phyloP scores from a whole-genome alignment of 2,888 invertebrate genomes.

The Conistra vaccinii region DNA sequence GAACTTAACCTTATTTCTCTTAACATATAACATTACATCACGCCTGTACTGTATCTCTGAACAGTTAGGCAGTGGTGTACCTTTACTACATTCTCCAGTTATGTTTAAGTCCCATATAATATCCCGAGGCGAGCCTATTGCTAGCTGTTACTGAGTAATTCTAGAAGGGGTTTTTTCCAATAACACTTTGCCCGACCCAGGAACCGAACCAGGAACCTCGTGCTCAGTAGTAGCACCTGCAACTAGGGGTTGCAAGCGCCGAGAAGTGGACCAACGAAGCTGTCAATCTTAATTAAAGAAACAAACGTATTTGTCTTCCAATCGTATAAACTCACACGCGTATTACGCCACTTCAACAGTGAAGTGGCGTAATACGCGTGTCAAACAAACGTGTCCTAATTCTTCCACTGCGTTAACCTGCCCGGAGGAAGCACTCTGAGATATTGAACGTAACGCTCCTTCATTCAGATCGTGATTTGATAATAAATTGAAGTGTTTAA shows the following conservation, averaged over 20 bases:
- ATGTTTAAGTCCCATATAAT: neutral
- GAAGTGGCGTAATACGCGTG: neutral
- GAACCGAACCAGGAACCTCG: neutral
- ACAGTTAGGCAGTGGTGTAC: neutral
- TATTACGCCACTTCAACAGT: too few relatives aligned
- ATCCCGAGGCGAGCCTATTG: neutral
- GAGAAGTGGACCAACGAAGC: neutral
- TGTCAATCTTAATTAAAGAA: neutral
- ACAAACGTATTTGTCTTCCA: neutral
- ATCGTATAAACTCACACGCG: neutral
- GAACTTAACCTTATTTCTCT: neutral
- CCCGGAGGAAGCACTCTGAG: conserved; percentile 30
- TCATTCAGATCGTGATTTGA: conserved; percentile 47
- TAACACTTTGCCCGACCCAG: neutral
- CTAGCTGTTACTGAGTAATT: neutral
- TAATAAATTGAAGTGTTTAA: conserved; percentile 51
- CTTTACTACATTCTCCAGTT: neutral
- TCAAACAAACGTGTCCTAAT: conserved; percentile 29
- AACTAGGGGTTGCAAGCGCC: neutral
- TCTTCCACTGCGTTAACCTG: conserved; percentile 51
- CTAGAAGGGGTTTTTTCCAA: neutral
- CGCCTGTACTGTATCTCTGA: neutral
- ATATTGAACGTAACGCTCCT: conserved; percentile 41
- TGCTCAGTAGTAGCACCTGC: neutral
- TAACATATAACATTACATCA: neutral